phyloP scores from a whole-genome alignment of 2,797 vertebrate genomes.

The Avahi laniger region DNA sequence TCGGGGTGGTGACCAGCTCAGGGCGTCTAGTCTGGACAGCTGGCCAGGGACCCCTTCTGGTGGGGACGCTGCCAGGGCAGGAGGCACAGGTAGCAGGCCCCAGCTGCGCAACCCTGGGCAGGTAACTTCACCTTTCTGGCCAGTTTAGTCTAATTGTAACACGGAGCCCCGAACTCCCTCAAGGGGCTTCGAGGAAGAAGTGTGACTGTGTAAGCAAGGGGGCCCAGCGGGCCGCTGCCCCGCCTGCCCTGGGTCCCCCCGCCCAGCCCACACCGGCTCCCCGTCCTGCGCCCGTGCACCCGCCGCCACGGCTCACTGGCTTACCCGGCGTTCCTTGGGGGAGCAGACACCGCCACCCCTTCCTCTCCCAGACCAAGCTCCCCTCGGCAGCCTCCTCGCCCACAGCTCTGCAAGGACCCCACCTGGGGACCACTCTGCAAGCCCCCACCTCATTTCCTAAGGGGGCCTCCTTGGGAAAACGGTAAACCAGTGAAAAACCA shows the following conservation, averaged over 20 bases:
- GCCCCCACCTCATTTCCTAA: neutral
- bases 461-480: neutral
- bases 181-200: neutral
- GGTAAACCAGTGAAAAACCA: neutral
- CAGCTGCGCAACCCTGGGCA: neutral
- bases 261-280: neutral
- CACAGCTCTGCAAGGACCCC: neutral
- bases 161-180: neutral
- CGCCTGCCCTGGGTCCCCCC: neutral
- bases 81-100: neutral
- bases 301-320: neutral
- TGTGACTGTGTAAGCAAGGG: accelerated
- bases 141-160: neutral
- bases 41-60: neutral
- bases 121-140: neutral
- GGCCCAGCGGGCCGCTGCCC: neutral
- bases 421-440: neutral
- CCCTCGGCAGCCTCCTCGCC: neutral
- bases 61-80: neutral
- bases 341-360: neutral
- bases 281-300: neutral
- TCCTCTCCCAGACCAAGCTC: neutral
- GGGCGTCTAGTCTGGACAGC: neutral
- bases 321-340: neutral
- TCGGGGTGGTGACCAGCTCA: neutral